These are phyloP conservation scores for Chloropsis hardwickii DNA, from an alignment of 2,113 vertebrate genomes.

Conservation along the genomic window DNA sequence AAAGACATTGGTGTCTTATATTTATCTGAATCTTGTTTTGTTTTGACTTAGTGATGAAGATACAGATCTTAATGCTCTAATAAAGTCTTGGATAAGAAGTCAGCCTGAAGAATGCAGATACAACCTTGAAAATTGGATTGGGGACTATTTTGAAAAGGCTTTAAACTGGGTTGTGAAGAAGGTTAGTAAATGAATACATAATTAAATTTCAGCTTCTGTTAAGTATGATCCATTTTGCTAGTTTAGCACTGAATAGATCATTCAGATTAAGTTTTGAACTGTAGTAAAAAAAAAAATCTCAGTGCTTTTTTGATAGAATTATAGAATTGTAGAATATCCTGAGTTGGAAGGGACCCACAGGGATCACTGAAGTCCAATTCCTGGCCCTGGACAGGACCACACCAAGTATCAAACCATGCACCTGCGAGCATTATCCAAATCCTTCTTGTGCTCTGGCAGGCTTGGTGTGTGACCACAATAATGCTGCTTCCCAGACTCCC, in stretches of 20 bases:
- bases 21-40: not conserved
- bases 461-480: not conserved
- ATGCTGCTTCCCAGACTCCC: not conserved
- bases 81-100: conserved; percentile 90
- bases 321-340: not conserved
- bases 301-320: not conserved
- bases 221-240: not conserved
- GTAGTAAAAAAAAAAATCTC: not conserved
- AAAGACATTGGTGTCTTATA: not conserved
- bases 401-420: not conserved
- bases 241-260: not conserved
- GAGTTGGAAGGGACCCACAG: not conserved
- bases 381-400: not conserved
- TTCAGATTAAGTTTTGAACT: not conserved
- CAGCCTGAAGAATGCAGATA: conserved; percentile 80
- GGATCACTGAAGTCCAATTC: not conserved
- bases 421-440: not conserved
- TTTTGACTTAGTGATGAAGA: conserved; percentile 87
- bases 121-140: conserved; percentile 91
- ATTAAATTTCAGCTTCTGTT: not conserved
- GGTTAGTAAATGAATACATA: conserved; percentile 67
- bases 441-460: not conserved
- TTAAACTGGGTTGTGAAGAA: conserved; percentile 93
- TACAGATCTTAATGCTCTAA: conserved; percentile 87
- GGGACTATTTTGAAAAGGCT: conserved; percentile 88